phyloP scores from a whole-genome alignment of 1,140 invertebrate species.

The Olivierus martensii region DNA sequence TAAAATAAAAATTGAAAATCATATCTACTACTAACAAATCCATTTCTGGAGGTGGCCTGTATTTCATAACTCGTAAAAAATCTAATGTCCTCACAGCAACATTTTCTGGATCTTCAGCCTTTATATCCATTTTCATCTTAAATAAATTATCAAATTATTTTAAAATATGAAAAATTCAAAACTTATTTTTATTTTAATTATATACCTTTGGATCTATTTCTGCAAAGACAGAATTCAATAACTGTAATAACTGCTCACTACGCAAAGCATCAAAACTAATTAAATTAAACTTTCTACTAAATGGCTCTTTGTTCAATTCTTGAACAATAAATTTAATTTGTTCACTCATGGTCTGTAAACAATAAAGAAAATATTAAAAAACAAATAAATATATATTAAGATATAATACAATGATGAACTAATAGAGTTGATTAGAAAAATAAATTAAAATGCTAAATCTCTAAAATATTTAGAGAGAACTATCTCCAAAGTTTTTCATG shows the following conservation, averaged over 20 bases:
- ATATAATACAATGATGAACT: too few species aligned
- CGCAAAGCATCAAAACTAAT: slow-evolving; percentile 71
- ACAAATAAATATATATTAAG: not conserved
- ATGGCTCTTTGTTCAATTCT: slow-evolving; percentile 55
- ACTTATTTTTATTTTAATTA: too few species aligned
- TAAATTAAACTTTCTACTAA: slow-evolving; percentile 62
- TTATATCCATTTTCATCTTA: slow-evolving; percentile 39
- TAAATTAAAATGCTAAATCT: too few species aligned
- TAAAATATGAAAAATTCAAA: slow-evolving; percentile 1
- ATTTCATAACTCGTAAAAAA: slow-evolving; percentile 48
- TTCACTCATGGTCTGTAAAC: slow-evolving; percentile 30
- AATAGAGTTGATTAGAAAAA: too few species aligned
- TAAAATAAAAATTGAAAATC: not conserved
- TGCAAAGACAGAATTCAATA: slow-evolving; percentile 49
- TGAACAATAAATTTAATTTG: slow-evolving; percentile 63
- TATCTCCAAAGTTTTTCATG: too few species aligned
- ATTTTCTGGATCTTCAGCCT: slow-evolving; percentile 42
- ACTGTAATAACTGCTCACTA: slow-evolving; percentile 55
- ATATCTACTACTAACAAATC: slow-evolving; percentile 23
- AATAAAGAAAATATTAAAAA: not conserved
- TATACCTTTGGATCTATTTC: slow-evolving; percentile 48
- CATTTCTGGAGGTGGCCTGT: slow-evolving; percentile 39
- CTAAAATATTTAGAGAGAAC: too few species aligned
- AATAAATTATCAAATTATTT: not conserved
- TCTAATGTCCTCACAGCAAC: slow-evolving; percentile 28